Conservation (phyloP, 2,113 vertebrate genomes). For the Vulpes lagopus region DNA sequence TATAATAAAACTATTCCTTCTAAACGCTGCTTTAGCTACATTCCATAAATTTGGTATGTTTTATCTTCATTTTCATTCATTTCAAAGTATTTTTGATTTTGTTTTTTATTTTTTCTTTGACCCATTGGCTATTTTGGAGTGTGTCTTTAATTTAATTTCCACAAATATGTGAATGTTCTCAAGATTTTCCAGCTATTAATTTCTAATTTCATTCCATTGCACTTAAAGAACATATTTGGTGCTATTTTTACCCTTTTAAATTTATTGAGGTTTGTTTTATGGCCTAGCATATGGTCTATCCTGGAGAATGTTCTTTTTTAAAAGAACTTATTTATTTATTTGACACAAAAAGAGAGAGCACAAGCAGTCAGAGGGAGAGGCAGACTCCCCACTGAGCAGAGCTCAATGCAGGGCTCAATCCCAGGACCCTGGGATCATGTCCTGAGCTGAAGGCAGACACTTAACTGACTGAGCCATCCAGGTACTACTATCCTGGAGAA, state of each 20-base stretch:
- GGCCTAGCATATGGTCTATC: too few species aligned
- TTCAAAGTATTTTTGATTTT: background rate
- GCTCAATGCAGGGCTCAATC: too few species aligned
- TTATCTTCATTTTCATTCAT: background rate
- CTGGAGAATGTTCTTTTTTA: too few species aligned
- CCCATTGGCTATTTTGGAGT: background rate
- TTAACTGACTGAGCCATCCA: too few species aligned
- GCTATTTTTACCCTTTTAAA: background rate
- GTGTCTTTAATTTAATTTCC: background rate
- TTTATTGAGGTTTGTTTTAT: too few species aligned
- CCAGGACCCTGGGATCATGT: too few species aligned
- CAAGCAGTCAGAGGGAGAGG: too few species aligned
- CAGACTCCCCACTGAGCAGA: too few species aligned
- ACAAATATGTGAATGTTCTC: background rate
- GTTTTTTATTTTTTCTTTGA: background rate
- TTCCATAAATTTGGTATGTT: background rate
- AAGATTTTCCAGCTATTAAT: background rate
- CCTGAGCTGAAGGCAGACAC: too few species aligned
- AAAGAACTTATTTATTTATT: too few species aligned
- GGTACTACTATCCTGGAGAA: too few species aligned
- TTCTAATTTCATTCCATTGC: background rate
- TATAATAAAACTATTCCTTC: background rate
- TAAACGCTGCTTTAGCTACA: background rate
- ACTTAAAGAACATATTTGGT: background rate
- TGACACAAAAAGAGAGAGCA: too few species aligned